Evolutionary conservation across 1,140 invertebrate species (phyloP), one percentile per base, ranked within the genome.

Genomic region (Euwallacea fornicatus): DNA sequence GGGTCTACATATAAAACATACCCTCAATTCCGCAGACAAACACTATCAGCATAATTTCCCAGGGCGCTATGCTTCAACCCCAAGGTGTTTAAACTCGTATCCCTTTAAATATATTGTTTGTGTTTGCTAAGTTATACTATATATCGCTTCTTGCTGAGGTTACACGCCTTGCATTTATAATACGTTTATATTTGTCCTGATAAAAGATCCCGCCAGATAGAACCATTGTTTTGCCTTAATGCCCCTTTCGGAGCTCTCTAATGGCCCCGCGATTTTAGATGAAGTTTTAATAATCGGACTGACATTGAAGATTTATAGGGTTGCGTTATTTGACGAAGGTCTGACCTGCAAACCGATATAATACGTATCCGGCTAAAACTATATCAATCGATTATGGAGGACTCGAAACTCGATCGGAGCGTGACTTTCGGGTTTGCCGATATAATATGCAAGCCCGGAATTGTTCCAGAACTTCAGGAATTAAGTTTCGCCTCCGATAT

Each of bases 61-160:
- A 33, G 33, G 66, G 58, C 66, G 58, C 66, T 47, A 53, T 53
- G 56, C 56, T 56, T 61, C 42, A 61, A 41, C 66, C 58, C 66
- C 44, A 42, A 69, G 66, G 66, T 69, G 66, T 69, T 69, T 69
- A 69, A 43, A 33, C 58, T 69, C 58, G 53, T 43, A 69, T 44
- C 56, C 58, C 58, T 46, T 61, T 61, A 60, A 69, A 69, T 69
- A 61, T 69, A 69, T 69, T 69, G 66, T 69, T 60, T 67, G 55
- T 67, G 65, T 67, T 67, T 69, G 58, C 66, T 69, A 69, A 69
- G 56, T 69, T 69, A 69, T 69, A 60, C 46, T 55, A 55, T 55
- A 66, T 66, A 66, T 66, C 42, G 50, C 50, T 55, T 66, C 42
- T 16, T 33, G 21, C 13, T 58, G 55, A 15, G 55, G 55, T 58